Percentiles rank a stretch among this genome's conserved stretches.
Conservation (phyloP, 2,888 invertebrate genomes). For the Drosophila falleni region DNA sequence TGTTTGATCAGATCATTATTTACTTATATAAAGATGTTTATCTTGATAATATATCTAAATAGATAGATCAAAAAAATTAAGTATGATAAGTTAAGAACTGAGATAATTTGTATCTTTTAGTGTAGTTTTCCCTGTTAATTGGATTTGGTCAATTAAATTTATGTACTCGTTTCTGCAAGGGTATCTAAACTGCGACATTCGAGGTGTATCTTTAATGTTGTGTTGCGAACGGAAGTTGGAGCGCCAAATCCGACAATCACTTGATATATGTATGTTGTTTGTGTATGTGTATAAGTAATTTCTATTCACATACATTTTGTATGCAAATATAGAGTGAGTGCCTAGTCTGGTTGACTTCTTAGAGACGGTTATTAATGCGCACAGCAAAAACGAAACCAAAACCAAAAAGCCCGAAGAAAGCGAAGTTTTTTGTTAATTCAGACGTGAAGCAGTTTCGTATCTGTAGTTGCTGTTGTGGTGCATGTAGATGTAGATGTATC, state of each 20-base stretch:
- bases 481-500: constrained; percentile 13
- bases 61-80: too few relatives aligned
- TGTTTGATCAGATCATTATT: too few relatives aligned
- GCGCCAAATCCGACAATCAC: constrained; percentile 74
- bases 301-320: constrained; percentile 14
- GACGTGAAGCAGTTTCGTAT: constrained; percentile 28
- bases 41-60: too few relatives aligned
- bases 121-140: too few relatives aligned
- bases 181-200: constrained; percentile 19
- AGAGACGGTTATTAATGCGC: constrained; percentile 44
- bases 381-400: constrained; percentile 15
- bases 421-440: constrained; percentile 37
- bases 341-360: constrained; percentile 47
- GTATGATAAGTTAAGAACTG: too few relatives aligned
- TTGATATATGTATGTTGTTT: constrained; percentile 44
- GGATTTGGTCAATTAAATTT: too few relatives aligned
- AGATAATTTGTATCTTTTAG: too few relatives aligned
- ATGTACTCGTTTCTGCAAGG: constrained; percentile 4
- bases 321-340: constrained; percentile 18
- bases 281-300: constrained; percentile 32
- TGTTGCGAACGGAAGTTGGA: constrained; percentile 80
- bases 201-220: constrained; percentile 16
- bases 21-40: too few relatives aligned
- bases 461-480: not conserved
- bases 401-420: constrained; percentile 40